Conservation (phyloP, 2,113 vertebrate genomes). For the Ceratotherium simum region DNA sequence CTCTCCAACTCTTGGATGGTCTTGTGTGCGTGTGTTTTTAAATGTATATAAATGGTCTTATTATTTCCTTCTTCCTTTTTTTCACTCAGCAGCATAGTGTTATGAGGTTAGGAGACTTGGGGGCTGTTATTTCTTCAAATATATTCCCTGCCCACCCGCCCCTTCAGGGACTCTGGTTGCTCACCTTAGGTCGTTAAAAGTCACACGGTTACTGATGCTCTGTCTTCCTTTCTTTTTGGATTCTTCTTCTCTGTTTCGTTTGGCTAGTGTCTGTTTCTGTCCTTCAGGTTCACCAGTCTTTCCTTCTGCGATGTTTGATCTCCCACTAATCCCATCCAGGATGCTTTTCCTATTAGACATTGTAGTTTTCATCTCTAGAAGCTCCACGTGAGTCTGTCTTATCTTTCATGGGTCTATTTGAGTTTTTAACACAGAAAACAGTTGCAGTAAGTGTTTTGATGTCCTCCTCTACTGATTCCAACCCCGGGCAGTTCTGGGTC, state of each 20-base stretch:
- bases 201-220: fast-evolving
- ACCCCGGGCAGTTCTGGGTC: background rate
- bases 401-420: fast-evolving
- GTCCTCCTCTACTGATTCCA: background rate
- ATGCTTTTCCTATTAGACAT: fast-evolving
- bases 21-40: fast-evolving
- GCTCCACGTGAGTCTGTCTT: fast-evolving
- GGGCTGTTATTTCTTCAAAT: background rate
- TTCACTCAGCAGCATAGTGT: background rate
- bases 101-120: background rate
- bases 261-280: background rate
- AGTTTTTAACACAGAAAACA: fast-evolving
- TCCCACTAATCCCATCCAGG: fast-evolving
- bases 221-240: too few species aligned
- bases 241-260: background rate
- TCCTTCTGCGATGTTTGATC: fast-evolving
- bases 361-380: background rate
- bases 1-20: background rate
- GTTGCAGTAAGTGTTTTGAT: fast-evolving
- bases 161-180: fast-evolving
- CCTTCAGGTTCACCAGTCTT: fast-evolving
- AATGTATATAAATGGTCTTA: background rate
- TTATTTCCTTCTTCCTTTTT: fast-evolving
- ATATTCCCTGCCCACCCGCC: fast-evolving
- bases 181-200: background rate